These are phyloP conservation scores for Perognathus longimembris DNA, from an alignment of 2,113 vertebrate genomes.

Conservation along the genomic window DNA sequence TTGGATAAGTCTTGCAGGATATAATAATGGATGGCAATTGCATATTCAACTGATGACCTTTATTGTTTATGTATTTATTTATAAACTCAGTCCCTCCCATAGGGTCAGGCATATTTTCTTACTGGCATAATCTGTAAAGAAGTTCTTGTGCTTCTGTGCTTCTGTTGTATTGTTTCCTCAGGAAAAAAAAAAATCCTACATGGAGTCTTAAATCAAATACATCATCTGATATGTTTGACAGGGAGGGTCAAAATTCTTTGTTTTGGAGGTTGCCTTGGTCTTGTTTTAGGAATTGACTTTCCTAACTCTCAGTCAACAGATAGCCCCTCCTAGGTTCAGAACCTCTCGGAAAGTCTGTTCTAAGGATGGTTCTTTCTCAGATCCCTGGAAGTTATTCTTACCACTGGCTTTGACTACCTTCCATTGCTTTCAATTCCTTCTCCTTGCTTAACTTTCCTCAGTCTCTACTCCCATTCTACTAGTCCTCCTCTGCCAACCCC, in stretches of 20 bases:
- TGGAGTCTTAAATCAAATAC: neutral
- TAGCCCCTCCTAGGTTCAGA: neutral
- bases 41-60: neutral
- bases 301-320: neutral
- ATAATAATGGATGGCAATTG: slow-evolving; percentile 26
- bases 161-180: neutral
- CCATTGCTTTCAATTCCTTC: neutral
- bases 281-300: neutral
- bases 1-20: slow-evolving; percentile 3
- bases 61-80: neutral
- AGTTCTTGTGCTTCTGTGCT: neutral
- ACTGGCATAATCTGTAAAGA: neutral
- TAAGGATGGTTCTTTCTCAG: neutral
- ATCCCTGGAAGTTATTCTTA: neutral
- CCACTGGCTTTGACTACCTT: neutral
- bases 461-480: neutral
- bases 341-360: neutral
- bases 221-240: neutral
- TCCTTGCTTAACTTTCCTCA: rapidly evolving
- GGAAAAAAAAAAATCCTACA: slow-evolving; percentile 32
- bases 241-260: neutral
- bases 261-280: neutral
- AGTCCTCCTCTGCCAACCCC: neutral
- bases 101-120: neutral
- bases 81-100: neutral